Evolutionary conservation across 2,888 invertebrate genomes (phyloP).

Genomic region (Lochmaea capreae): DNA sequence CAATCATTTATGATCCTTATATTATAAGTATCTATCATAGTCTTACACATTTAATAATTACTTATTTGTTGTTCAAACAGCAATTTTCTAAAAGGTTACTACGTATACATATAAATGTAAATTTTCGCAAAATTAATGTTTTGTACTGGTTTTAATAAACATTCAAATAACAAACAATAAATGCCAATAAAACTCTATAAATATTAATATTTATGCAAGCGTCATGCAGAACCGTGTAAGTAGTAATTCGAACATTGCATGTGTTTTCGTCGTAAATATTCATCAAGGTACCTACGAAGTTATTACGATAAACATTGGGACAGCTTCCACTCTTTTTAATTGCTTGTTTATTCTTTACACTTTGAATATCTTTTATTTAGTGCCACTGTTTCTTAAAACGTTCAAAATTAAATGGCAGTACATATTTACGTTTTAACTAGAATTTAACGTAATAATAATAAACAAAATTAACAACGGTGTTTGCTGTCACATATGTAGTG

Average conservation of each 20-base stretch:
- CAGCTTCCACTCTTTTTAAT: constrained; percentile 42
- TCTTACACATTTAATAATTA: too few species aligned
- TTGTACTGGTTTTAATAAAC: background rate
- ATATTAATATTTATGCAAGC: constrained; percentile 26
- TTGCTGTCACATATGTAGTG: too few species aligned
- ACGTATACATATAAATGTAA: too few species aligned
- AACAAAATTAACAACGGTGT: too few species aligned
- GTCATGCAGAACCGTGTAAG: constrained; percentile 23
- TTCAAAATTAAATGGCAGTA: background rate
- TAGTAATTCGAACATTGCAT: constrained; percentile 39
- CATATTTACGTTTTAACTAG: background rate
- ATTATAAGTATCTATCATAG: too few species aligned
- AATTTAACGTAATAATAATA: background rate
- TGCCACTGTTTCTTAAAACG: constrained; percentile 13
- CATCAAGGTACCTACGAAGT: constrained; percentile 42
- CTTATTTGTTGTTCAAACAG: too few species aligned
- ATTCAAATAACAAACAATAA: constrained; percentile 8
- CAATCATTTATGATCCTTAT: too few species aligned
- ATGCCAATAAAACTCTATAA: constrained; percentile 15
- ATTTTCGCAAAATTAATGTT: background rate
- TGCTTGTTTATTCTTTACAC: constrained; percentile 40
- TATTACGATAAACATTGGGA: constrained; percentile 45
- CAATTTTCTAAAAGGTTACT: background rate
- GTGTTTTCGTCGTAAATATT: constrained; percentile 45
- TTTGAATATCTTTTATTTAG: constrained; percentile 24